These are phyloP conservation scores for Anabas testudineus DNA, from an alignment of 2,797 vertebrate species.

Conservation along the genomic window DNA sequence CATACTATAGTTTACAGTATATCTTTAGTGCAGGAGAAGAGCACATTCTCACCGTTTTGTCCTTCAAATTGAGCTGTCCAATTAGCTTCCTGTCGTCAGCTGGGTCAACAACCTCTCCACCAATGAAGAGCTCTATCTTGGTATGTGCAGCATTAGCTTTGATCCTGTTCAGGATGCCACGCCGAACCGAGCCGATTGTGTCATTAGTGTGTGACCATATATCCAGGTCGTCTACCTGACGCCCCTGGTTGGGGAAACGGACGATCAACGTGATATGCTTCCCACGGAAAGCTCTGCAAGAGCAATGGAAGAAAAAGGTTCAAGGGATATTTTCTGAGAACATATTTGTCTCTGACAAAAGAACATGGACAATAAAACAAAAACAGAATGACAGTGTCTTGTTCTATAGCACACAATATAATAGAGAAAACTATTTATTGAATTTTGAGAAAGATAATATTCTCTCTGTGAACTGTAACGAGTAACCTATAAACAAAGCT, in stretches of 20 bases:
- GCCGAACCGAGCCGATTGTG: slow-evolving; percentile 96
- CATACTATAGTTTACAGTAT: too few species aligned
- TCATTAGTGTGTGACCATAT: slow-evolving; percentile 99
- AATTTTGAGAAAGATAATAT: too few species aligned
- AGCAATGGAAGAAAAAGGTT: slow-evolving; percentile 14
- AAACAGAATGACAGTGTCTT: too few species aligned
- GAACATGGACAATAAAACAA: background rate
- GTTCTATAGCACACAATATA: too few species aligned
- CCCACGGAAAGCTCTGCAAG: slow-evolving; percentile 95
- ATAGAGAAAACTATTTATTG: too few species aligned
- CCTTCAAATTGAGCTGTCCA: slow-evolving; percentile 97
- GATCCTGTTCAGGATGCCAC: slow-evolving; percentile 96
- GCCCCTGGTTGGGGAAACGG: slow-evolving; percentile 98
- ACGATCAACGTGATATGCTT: slow-evolving; percentile 98
- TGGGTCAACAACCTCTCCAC: slow-evolving; percentile 96
- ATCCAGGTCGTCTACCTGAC: slow-evolving; percentile 98
- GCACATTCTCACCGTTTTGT: slow-evolving; percentile 92
- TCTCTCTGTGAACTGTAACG: too few species aligned
- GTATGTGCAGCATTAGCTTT: slow-evolving; percentile 98
- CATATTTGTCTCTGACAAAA: background rate
- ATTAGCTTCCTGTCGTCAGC: slow-evolving; percentile 98
- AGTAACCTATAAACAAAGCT: too few species aligned
- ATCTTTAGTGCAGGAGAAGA: background rate
- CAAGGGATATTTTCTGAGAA: background rate
- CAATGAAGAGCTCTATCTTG: slow-evolving; percentile 98